phyloP scores from a whole-genome alignment of 2,113 vertebrate species.

The Corvus cornix region DNA sequence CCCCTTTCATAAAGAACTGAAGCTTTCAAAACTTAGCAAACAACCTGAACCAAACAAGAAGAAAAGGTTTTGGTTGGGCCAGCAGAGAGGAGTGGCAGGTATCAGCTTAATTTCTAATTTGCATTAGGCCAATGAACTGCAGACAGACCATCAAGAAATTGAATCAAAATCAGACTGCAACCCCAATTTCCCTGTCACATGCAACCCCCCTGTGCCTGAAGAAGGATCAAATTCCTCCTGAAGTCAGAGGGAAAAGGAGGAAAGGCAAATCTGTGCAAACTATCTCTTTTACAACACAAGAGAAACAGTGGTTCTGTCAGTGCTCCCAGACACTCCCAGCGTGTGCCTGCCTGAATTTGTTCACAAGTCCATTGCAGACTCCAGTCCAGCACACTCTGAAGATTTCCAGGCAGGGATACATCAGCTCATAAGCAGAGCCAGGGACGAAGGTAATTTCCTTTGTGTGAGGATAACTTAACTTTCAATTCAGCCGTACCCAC shows the following conservation, averaged over 20 bases:
- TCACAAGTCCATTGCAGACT: neutral
- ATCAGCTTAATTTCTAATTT: neutral
- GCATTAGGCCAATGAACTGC: neutral
- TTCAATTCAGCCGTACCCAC: neutral
- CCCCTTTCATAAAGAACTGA: neutral
- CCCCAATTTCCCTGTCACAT: neutral
- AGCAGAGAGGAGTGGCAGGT: neutral
- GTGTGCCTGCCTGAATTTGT: neutral
- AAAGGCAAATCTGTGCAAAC: neutral
- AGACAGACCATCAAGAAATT: neutral
- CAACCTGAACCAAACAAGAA: neutral
- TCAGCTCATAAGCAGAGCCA: neutral
- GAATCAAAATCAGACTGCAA: neutral
- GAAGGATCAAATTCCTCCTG: accelerated
- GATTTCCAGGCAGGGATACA: neutral
- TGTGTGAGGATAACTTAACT: neutral
- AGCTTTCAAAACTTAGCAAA: neutral
- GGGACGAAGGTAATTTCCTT: neutral
- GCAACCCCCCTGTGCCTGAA: neutral
- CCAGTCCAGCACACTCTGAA: neutral
- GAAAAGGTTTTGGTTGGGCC: neutral
- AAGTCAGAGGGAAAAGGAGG: neutral
- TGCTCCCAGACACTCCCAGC: neutral
- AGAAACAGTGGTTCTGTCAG: neutral
- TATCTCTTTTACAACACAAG: neutral